phyloP scores from a whole-genome alignment of 2,113 vertebrate species.

The Diglossa brunneiventris region DNA sequence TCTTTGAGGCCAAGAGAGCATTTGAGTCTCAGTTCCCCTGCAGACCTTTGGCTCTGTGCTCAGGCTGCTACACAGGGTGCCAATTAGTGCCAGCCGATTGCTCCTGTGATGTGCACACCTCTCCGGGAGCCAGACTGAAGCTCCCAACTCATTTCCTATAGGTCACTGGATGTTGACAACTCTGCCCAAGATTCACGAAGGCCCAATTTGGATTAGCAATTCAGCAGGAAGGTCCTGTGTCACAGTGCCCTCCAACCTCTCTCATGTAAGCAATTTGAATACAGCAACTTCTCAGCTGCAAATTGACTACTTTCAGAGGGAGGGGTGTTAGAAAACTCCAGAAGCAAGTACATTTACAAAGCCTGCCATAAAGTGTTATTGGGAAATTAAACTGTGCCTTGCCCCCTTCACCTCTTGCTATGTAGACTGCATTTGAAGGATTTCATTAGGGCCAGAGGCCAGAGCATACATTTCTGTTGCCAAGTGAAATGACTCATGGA shows the following conservation, averaged over 20 bases:
- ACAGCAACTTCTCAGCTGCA: background rate
- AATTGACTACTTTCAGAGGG: background rate
- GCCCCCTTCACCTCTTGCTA: slow-evolving; percentile 14
- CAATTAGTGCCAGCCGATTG: slow-evolving; percentile 41
- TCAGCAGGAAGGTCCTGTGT: background rate
- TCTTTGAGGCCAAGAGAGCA: background rate
- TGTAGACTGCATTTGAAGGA: slow-evolving; percentile 25
- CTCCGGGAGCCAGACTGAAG: background rate
- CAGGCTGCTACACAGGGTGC: background rate
- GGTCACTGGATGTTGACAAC: slow-evolving; percentile 8
- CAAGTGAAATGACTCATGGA: slow-evolving; percentile 26
- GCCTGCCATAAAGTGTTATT: background rate
- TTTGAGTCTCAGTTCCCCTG: background rate
- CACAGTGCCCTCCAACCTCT: background rate
- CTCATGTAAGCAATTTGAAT: background rate
- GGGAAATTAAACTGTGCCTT: slow-evolving; percentile 41
- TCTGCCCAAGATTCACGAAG: background rate
- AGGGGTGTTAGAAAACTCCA: background rate
- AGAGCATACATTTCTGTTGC: background rate
- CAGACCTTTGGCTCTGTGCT: slow-evolving; percentile 4
- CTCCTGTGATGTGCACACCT: slow-evolving; percentile 20
- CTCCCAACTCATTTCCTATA: background rate
- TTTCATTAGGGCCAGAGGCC: slow-evolving; percentile 25
- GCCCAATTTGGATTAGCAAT: background rate
- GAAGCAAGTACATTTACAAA: slow-evolving; percentile 29